Percentiles rank a stretch among this genome's conserved stretches.
phyloP scores from a whole-genome alignment of 2,113 vertebrate genomes.

The Uria lomvia region DNA sequence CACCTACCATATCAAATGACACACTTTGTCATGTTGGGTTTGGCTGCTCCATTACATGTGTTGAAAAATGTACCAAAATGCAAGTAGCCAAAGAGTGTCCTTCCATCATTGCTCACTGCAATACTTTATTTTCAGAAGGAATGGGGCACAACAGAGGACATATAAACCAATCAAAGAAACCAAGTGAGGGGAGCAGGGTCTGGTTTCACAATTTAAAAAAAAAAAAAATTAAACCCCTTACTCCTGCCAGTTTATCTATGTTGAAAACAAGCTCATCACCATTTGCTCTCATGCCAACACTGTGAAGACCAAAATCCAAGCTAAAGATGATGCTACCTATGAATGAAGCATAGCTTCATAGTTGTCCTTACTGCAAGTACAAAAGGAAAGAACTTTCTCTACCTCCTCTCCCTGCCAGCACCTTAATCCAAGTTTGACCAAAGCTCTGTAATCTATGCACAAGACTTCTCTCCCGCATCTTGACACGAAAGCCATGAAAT shows the following conservation, averaged over 20 bases:
- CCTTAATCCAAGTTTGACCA: not conserved
- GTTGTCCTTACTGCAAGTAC: not conserved
- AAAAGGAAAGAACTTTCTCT: not conserved
- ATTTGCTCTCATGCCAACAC: not conserved
- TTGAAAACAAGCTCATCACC: not conserved
- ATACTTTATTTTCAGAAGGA: not conserved
- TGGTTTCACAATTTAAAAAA: not conserved
- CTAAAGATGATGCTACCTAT: not conserved
- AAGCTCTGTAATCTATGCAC: not conserved
- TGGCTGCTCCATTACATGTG: not conserved
- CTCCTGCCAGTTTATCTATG: not conserved
- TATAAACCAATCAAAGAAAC: not conserved
- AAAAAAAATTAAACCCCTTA: not conserved
- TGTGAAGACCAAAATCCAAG: not conserved
- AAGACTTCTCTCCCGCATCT: not conserved
- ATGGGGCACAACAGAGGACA: not conserved
- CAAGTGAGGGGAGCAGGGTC: not conserved
- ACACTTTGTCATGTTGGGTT: not conserved
- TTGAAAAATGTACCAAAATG: not conserved
- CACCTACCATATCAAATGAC: not conserved
- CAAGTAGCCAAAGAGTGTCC: accelerated
- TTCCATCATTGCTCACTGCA: not conserved
- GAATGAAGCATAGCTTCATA: not conserved
- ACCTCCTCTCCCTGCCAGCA: not conserved
- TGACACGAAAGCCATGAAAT: not conserved